Base-by-base conservation (phyloP, 2,888 invertebrate species). In the Galeopsomyia nigrocyanea region DNA sequence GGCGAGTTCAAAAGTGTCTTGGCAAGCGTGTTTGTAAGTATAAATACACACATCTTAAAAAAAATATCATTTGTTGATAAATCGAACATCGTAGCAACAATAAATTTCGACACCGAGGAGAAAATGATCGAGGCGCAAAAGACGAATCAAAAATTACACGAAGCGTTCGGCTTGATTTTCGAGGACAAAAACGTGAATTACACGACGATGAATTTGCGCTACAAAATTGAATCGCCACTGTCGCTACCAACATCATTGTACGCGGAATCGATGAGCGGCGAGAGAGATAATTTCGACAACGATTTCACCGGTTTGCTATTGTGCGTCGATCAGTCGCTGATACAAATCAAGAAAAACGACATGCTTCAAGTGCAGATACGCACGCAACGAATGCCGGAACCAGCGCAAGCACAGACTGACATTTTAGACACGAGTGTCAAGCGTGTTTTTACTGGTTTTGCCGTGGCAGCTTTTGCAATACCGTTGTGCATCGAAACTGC, bases 331-430 rank as follows among this genome's bases (percentile, higher is more conserved):
- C 9, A 21, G 21, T 47, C 61, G 13, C 65, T 69, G 19, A 68
- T 73, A 46, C 16, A 58, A n/a, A 50, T 61, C n/a, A 69, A 65
- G 17, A 68, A 68, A 6, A 62, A 9, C n/a, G 13, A 56, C 13
- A 10, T 39, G 39, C 1, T 26, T 0, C 14, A 14, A 71, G 66
- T 69, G 68, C 21, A 82, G 81, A 58, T 81, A n/a, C 77, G 77
- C 13, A 75, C 80, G 64, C 83, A 83, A 77, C 74, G 74, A 77
- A 81, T 82, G 81, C 84, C 84, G 0, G 79, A 79, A 68, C 81
- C 82, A 13, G 80, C 79, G 1, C 77, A 79, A 56, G 55, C 78
- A 6, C 68, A 76, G 61, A 70, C 78, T 51, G 75, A 79, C 39
- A 26, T 51, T n/a, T 13, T 9, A 16, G 78, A 78, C 58, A 51